phyloP scores from a whole-genome alignment of 2,888 invertebrate species.

The Drosophila niveifrons region DNA sequence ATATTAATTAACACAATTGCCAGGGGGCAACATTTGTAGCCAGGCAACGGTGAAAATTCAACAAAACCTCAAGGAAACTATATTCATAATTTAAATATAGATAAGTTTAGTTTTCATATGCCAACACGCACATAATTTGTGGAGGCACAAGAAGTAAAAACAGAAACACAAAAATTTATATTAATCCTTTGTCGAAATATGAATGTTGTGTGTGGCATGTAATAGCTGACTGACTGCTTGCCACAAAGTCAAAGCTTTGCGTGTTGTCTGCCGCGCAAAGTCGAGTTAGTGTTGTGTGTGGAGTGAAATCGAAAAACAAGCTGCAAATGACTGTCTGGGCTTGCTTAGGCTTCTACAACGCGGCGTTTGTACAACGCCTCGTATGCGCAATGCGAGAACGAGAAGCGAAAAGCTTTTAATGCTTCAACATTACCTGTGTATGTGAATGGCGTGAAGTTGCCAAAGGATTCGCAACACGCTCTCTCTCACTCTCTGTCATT shows the following conservation, averaged over 20 bases:
- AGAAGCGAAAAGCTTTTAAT: constrained; percentile 55
- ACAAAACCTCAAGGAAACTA: constrained; percentile 47
- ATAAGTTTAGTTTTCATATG: constrained; percentile 46
- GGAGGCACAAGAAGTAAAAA: constrained; percentile 4
- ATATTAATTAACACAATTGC: constrained; percentile 64
- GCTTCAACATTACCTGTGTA: constrained; percentile 44
- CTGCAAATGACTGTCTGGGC: constrained; percentile 65
- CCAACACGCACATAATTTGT: constrained; percentile 36
- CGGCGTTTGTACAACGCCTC: constrained; percentile 47
- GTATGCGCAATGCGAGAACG: constrained; percentile 64
- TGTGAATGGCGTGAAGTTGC: constrained; percentile 62
- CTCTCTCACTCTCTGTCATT: neutral
- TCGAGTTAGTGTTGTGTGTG: constrained; percentile 6
- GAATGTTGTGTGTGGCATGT: constrained; percentile 43
- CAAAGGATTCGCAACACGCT: constrained; percentile 39
- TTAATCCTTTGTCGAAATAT: constrained; percentile 69
- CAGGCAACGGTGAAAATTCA: constrained; percentile 53
- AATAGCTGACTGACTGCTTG: constrained; percentile 46
- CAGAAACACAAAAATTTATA: constrained; percentile 29
- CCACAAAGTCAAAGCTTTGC: constrained; percentile 73
- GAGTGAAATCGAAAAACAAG: constrained; percentile 39
- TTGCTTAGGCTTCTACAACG: constrained; percentile 19
- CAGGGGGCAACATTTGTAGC: constrained; percentile 63
- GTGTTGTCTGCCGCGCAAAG: constrained; percentile 57
- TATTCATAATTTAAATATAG: constrained; percentile 65